phyloP scores from a whole-genome alignment of 2,888 invertebrate species.

The Cantharis rufa region DNA sequence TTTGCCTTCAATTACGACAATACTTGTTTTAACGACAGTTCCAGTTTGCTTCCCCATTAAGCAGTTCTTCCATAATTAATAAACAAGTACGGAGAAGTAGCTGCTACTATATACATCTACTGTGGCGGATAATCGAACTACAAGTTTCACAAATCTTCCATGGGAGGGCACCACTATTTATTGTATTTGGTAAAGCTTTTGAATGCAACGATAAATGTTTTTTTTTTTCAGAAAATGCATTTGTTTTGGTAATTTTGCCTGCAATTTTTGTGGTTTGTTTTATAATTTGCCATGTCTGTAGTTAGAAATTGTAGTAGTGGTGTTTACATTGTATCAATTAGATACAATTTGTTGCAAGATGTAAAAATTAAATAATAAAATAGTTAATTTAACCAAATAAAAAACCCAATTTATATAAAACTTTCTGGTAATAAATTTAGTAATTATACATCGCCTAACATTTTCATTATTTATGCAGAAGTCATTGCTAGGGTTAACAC shows the following conservation, averaged over 20 bases:
- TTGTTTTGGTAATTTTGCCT: background rate
- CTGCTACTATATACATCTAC: too few relatives aligned
- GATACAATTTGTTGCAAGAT: background rate
- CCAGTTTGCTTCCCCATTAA: background rate
- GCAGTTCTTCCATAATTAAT: background rate
- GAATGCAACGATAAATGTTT: background rate
- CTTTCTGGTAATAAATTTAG: background rate
- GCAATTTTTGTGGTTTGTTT: background rate
- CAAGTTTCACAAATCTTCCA: background rate
- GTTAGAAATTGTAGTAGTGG: background rate
- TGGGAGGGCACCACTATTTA: background rate
- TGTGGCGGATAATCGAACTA: background rate
- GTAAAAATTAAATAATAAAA: background rate
- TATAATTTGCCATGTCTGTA: background rate
- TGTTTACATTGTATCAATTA: background rate
- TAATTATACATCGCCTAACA: background rate
- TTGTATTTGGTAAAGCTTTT: background rate
- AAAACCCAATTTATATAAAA: background rate
- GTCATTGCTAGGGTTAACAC: background rate
- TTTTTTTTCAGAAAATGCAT: background rate
- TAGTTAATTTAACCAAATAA: background rate
- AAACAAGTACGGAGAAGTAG: too few relatives aligned
- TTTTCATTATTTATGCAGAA: background rate
- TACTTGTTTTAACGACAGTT: background rate
- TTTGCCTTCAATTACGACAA: background rate